Evolutionary conservation across 2,113 vertebrate genomes (phyloP).

Genomic region (Oryzias melastigma): DNA sequence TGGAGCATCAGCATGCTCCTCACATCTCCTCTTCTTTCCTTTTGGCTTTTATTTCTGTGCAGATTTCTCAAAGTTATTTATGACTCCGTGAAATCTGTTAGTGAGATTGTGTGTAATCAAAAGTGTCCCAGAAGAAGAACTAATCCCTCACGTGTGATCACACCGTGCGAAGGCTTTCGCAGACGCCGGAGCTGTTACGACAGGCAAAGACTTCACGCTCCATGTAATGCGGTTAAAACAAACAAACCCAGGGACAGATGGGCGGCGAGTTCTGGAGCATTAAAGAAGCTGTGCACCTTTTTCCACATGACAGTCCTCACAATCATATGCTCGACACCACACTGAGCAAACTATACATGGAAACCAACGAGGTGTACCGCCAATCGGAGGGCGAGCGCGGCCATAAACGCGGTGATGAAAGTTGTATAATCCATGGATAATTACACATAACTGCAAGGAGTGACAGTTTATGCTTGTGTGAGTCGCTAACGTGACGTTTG

Average conservation of each 20-base stretch:
- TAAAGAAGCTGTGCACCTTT: neutral
- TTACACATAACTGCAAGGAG: constrained; percentile 23
- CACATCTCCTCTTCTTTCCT: no score
- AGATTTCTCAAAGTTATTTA: constrained; percentile 9
- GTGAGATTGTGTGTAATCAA: constrained; percentile 6
- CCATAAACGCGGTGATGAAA: constrained; percentile 20
- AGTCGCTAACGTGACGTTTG: constrained; percentile 3
- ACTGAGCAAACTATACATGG: neutral
- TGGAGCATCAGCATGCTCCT: no score
- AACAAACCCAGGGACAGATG: constrained; percentile 20
- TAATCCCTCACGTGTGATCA: constrained; percentile 1
- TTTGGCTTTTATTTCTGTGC: no score
- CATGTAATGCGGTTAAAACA: constrained; percentile 7
- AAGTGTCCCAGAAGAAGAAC: neutral
- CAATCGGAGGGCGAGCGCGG: no score
- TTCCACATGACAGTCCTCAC: neutral
- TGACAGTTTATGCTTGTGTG: neutral
- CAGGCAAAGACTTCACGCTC: constrained; percentile 14
- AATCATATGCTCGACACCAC: constrained; percentile 4
- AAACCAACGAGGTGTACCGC: constrained; percentile 23
- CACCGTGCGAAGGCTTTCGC: neutral
- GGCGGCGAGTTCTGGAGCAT: neutral
- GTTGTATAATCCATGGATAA: constrained; percentile 13
- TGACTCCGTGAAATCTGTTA: neutral
- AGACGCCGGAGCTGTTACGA: neutral